Percentiles rank a stretch among this genome's conserved stretches.
phyloP scores from a whole-genome alignment of 2,113 vertebrate species.

The Electrona antarctica region DNA sequence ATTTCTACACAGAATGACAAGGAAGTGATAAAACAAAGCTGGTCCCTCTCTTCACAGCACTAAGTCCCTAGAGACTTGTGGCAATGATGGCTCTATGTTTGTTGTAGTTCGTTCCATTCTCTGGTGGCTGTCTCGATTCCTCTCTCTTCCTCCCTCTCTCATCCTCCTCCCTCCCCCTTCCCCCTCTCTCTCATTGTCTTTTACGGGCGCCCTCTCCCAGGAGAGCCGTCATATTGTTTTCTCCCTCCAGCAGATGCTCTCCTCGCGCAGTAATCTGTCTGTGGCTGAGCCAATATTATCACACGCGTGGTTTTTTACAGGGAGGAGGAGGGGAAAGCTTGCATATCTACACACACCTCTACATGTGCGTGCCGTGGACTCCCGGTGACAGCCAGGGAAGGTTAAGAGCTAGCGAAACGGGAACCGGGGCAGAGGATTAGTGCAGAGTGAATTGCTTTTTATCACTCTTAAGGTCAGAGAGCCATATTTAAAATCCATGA shows the following conservation, averaged over 20 bases:
- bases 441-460: constrained; percentile 71
- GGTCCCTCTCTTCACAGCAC: background rate
- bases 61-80: constrained; percentile 40
- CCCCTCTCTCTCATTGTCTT: constrained; percentile 55
- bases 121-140: background rate
- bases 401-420: constrained; percentile 69
- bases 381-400: constrained; percentile 43
- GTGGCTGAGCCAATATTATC: constrained; percentile 70
- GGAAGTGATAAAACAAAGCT: constrained; percentile 17
- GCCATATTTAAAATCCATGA: constrained; percentile 71
- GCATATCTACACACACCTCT: constrained; percentile 51
- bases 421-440: constrained; percentile 67
- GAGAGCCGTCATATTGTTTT: constrained; percentile 67
- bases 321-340: background rate
- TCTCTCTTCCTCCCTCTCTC: constrained; percentile 30
- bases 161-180: constrained; percentile 43
- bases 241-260: constrained; percentile 71
- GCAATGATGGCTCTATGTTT: constrained; percentile 58
- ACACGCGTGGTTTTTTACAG: constrained; percentile 42
- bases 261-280: constrained; percentile 65
- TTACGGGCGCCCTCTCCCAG: constrained; percentile 62
- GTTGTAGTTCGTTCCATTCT: constrained; percentile 25
- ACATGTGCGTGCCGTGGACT: constrained; percentile 36
- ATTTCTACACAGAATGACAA: constrained; percentile 38
- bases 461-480: constrained; percentile 75